These are phyloP conservation scores for Salmo trutta DNA, from an alignment of 2,797 vertebrate species.

Conservation along the genomic window DNA sequence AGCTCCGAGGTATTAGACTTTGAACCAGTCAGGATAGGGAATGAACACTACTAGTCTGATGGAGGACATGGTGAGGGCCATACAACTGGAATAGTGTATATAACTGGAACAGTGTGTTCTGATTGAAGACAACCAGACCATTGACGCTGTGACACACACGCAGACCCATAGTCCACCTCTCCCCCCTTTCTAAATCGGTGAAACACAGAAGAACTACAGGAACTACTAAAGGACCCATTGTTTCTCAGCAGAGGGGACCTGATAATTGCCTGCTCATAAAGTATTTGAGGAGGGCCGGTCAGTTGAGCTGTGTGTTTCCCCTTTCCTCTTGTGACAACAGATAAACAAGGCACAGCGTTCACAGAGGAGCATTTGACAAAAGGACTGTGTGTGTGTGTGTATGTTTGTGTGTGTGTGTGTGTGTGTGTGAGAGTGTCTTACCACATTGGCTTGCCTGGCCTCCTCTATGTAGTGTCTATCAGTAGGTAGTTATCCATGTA, in stretches of 20 bases:
- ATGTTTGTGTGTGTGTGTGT: neutral
- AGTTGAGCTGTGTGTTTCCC: neutral
- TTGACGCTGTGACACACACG: neutral
- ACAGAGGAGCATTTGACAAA: neutral
- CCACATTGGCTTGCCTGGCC: slow-evolving; percentile 79
- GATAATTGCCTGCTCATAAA: neutral
- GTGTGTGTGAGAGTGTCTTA: slow-evolving; percentile 52
- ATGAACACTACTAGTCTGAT: slow-evolving; percentile 17
- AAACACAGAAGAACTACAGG: slow-evolving; percentile 1
- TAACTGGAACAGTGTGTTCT: neutral
- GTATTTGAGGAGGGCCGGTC: neutral
- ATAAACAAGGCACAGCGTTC: neutral
- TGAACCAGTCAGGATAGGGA: slow-evolving; percentile 2
- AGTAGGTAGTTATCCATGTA: neutral
- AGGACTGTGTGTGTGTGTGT: slow-evolving; percentile 3
- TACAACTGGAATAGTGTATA: neutral
- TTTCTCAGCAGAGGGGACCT: slow-evolving; percentile 18
- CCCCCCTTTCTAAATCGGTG: slow-evolving; percentile 10
- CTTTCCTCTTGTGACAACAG: neutral
- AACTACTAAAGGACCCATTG: slow-evolving; percentile 43
- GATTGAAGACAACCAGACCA: slow-evolving; percentile 27
- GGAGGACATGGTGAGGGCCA: neutral
- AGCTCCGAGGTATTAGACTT: neutral
- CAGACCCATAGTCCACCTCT: neutral
- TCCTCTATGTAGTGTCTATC: slow-evolving; percentile 79